Conservation (phyloP, 2,888 invertebrate genomes). For the Hypsopygia costalis region DNA sequence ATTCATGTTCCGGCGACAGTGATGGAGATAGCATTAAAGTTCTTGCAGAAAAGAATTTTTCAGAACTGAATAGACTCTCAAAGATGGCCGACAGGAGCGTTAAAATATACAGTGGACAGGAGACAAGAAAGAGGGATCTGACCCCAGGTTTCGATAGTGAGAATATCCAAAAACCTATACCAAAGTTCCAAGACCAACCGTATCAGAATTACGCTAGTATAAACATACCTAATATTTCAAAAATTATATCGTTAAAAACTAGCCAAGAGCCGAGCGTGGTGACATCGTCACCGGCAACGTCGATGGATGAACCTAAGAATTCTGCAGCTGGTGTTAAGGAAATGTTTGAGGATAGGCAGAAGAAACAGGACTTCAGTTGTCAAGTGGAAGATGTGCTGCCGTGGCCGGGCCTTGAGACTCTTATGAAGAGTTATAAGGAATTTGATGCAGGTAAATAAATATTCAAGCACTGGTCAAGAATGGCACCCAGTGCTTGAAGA, state of each 20-base stretch:
- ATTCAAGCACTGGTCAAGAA: background rate
- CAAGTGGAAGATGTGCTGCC: conserved; percentile 38
- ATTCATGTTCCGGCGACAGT: conserved; percentile 28
- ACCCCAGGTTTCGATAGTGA: conserved; percentile 67
- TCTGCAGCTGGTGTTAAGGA: conserved; percentile 49
- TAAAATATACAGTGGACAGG: conserved; percentile 60
- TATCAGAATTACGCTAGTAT: conserved; percentile 45
- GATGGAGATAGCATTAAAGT: conserved; percentile 54
- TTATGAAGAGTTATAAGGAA: conserved; percentile 73
- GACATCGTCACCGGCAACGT: conserved; percentile 51
- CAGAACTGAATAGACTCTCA: conserved; percentile 65
- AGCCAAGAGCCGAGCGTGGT: conserved; percentile 33
- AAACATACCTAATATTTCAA: conserved; percentile 64
- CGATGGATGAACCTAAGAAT: conserved; percentile 66
- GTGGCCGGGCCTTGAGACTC: conserved; percentile 75
- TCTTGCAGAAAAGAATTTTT: conserved; percentile 69
- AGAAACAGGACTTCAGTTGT: conserved; percentile 38
- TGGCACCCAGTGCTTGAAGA: background rate
- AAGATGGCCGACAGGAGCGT: conserved; percentile 70
- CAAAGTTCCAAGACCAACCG: conserved; percentile 25
- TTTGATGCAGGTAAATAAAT: conserved; percentile 72
- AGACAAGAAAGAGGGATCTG: conserved; percentile 52
- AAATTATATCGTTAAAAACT: conserved; percentile 60
- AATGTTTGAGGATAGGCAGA: conserved; percentile 24
- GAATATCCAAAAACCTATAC: conserved; percentile 46